Evolutionary conservation across 2,888 invertebrate species (phyloP), one percentile per base, ranked within the genome.

Genomic region (Hedya salicella): DNA sequence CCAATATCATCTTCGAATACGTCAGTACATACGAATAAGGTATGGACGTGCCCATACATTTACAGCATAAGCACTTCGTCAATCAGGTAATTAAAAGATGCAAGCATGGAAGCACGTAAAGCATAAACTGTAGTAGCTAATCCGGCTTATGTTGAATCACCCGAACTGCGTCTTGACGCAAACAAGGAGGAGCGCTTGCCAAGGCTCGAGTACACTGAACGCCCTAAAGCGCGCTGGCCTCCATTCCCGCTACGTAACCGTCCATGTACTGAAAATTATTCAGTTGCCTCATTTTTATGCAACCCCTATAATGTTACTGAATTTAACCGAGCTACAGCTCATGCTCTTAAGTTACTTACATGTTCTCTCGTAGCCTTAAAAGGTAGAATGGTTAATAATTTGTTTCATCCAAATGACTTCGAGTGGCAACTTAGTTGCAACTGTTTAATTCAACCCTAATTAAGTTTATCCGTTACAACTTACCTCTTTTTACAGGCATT

Each of bases 401-500:
- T 59, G 59, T 65, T 50, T 64, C 52, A 59, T 65, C 50, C 44
- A 52, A 50, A 64, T 50, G 57, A 65, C 59, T 59, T 13, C 49
- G 25, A 36, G 64, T 46, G 40, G 59, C 64, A 59, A 65, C 64
- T 52, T 32, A 42, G 64, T 65, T 52, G 59, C 52, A 57, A 65
- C 59, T 59, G 64, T 52, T 65, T 65, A 59, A 65, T 59, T 64
- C 64, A 64, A 64, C 64, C 64, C 50, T 65, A 65, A 65, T 65
- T 65, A 65, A 59, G 59, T 65, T 65, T 65, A 65, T 65, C 64
- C 64, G 64, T 65, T 65, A 65, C 52, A 65, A 65, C 50, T 65
- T 50, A 65, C 59, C 64, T 65, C 59, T 65, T 65, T 65, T 65
- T 65, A 65, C 64, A 46, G 59, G 52, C 57, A 65, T 52, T 59